Base-by-base conservation (phyloP, 1,140 invertebrate genomes). In the Drosophila insularis region DNA sequence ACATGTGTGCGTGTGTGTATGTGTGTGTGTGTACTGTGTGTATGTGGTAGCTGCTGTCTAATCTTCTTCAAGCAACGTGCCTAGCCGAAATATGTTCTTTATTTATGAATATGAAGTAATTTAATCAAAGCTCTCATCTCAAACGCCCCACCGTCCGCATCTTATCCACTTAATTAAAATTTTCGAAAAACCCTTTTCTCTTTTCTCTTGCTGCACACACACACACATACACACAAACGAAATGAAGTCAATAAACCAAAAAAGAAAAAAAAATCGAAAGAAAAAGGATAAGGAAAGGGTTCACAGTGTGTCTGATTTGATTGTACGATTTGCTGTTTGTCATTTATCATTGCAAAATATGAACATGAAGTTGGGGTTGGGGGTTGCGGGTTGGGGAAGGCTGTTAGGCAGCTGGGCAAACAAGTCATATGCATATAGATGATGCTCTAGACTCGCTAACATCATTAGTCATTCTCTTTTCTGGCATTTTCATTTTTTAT, bases 41-140 rank as follows among this genome's bases (percentile, higher is more conserved):
- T 11, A 8, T 6, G 32, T 35, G 32, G 32, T 11, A 10, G 32
- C 53, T 66, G 40, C 60, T 32, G 53, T 39, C 59, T 77, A 80
- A 85, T 81, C 78, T 37, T 81, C 78, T 11, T 17, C 68, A 27
- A 40, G 35, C 70, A 27, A 78, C 60, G 75, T 75, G 81, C 68
- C 63, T 68, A 50, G 17, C 63, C 73, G 64, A 71, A 87, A 87
- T 87, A 84, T 89, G 80, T 89, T 71, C 74, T 72, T 87, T 89
- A 87, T 87, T 87, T 87, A 87, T 87, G 80, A 89, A 87, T 87
- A 87, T 84, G 68, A 66, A 76, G 71, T 81, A 79, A 76, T 79
- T 56, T 60, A 81, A 87, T 81, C 68, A 82, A 59, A 81, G 56
- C 65, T 39, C 35, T 32, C 65, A 27, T 8, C 32, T 35, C 2